Base-by-base conservation (phyloP, 2,113 vertebrate species). In the Spizaetus ornatus region DNA sequence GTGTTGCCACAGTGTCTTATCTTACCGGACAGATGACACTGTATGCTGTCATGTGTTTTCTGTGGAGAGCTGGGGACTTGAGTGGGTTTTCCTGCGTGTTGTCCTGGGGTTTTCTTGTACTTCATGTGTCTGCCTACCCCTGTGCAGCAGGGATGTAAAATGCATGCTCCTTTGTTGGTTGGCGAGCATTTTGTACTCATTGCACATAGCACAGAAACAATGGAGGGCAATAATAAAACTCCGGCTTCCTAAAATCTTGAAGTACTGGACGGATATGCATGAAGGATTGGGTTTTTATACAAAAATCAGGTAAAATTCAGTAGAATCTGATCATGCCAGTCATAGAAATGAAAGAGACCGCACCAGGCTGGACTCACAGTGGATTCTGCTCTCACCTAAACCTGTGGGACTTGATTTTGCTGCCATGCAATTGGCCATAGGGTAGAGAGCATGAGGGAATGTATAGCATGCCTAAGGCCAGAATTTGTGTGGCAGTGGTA, bases 161-260 rank as follows among this genome's bases (percentile, higher is more conserved):
- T 20, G 13, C 2, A 0, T 1, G 14, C 32, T 50, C 6, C 26
- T 42, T 5, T 3, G 3, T 10, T 48, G 25, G 4, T 31, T 59
- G 19, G 14, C 17, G 32, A 42, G 29, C 13, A 3, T 10, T 65
- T 56, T 12, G 11, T 34, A 9, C 13, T 22, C 23, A 0, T 26
- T 34, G 45, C 40, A 18, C 8, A 0, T 21, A 52, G 48, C 65
- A 36, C 36, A 16, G 56, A 13, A 76, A 22, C 9, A 12, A 11
- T 1, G 5, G 19, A 38, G 23, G 52, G 47, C 58, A 25, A 3
- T 3, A 32, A 4, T 2, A 23, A 69, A 91, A 25, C 23, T 21
- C 31, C 3, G 2, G 17, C 69, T 74, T 53, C 69, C 34, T 15
- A 22, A 77, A 89, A 74, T 8, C 7, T 53, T 13, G 9, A 21